Conservation (phyloP, 2,888 invertebrate species). For the Caenorhabditis macrosperma region DNA sequence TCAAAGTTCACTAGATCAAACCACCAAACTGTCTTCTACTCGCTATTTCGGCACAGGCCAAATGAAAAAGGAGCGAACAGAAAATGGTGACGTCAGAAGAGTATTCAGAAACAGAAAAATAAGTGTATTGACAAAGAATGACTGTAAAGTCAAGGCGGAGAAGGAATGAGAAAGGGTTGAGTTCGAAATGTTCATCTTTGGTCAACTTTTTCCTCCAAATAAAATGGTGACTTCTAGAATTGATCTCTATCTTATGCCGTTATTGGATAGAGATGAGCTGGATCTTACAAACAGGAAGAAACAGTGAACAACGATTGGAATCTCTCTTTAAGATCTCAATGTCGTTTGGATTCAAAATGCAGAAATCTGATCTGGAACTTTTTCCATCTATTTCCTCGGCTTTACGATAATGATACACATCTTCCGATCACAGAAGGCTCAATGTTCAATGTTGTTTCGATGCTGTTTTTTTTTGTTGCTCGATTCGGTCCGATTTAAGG, state of each 20-base stretch:
- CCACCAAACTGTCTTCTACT: constrained; percentile 14
- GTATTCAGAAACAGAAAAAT: constrained; percentile 2
- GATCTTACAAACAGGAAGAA: background rate
- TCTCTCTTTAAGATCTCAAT: no score
- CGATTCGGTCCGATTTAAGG: background rate
- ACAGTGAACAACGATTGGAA: background rate
- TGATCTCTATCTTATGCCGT: background rate
- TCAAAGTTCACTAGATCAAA: constrained; percentile 36
- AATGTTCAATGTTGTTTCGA: background rate
- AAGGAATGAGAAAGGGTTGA: background rate
- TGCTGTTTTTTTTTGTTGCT: background rate
- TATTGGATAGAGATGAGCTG: background rate
- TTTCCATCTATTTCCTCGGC: no score
- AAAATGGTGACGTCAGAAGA: constrained; percentile 36
- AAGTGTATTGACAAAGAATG: background rate
- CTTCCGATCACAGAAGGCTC: background rate
- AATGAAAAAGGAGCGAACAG: constrained; percentile 29
- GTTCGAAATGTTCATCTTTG: constrained; percentile 12
- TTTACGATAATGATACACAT: no score
- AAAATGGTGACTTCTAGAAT: background rate
- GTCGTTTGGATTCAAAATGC: no score
- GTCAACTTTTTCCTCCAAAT: background rate
- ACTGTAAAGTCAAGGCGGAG: no score
- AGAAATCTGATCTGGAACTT: no score
- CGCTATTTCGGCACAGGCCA: background rate